Percentiles rank a stretch among this genome's conserved stretches.
These are phyloP conservation scores for Harpagoxenus sublaevis DNA, from an alignment of 2,888 invertebrate species.

Conservation along the genomic window DNA sequence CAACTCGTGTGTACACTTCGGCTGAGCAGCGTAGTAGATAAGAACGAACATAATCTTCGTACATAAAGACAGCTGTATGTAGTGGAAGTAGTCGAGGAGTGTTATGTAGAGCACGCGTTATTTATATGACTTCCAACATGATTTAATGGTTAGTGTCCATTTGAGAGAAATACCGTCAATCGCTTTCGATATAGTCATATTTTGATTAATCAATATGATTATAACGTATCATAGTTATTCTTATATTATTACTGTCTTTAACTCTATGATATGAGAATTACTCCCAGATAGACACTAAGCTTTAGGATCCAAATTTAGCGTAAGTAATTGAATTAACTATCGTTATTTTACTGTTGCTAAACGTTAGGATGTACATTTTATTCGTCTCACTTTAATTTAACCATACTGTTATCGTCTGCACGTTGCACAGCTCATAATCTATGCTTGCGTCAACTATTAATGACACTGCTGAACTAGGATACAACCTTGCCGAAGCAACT, in stretches of 20 bases:
- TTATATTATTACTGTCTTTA: constrained; percentile 14
- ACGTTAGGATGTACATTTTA: constrained; percentile 48
- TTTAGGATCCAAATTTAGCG: constrained; percentile 24
- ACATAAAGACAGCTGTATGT: constrained; percentile 29
- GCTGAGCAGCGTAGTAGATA: constrained; percentile 28
- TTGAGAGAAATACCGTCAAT: constrained; percentile 11
- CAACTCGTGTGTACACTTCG: constrained; percentile 27
- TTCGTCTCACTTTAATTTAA: constrained; percentile 55
- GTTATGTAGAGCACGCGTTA: constrained; percentile 21
- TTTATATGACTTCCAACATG: constrained; percentile 21
- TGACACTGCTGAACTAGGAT: constrained; percentile 63
- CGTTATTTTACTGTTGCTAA: constrained; percentile 26
- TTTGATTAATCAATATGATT: constrained; percentile 32
- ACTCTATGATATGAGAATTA: background rate
- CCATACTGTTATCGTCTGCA: constrained; percentile 51
- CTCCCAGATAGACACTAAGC: constrained; percentile 37
- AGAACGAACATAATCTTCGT: constrained; percentile 40
- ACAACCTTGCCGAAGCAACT: constrained; percentile 63
- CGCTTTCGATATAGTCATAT: background rate
- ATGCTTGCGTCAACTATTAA: constrained; percentile 70
- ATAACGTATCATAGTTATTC: constrained; percentile 9
- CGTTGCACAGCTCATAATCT: constrained; percentile 66
- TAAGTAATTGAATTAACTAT: constrained; percentile 1
- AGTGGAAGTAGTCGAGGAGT: constrained; percentile 27
- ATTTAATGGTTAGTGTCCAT: constrained; percentile 34